Percentiles rank a stretch among this genome's conserved stretches.
Conservation (phyloP, 37 sponge, comb jelly and placozoan genomes). For the Mnemiopsis leidyi region DNA sequence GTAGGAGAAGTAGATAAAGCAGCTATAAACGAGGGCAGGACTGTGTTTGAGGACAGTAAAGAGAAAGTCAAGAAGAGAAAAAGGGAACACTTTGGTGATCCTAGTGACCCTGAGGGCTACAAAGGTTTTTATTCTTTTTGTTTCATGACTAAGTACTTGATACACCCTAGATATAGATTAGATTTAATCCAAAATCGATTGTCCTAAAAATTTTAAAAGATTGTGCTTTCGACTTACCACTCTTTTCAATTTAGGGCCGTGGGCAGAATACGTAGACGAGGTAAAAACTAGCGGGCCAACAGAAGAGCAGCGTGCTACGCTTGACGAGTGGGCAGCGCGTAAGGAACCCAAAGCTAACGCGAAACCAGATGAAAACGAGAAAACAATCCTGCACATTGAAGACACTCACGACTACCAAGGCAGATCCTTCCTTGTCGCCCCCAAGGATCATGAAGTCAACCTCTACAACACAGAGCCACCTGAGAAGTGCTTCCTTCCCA, state of each 20-base stretch:
- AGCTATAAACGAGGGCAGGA: conserved; percentile 70
- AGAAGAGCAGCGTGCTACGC: conserved; percentile 79
- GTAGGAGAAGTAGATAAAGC: conserved; percentile 79
- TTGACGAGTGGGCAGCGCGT: conserved; percentile 74
- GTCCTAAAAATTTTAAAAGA: too few species aligned
- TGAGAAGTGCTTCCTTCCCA: conserved; percentile 90
- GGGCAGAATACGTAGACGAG: conserved; percentile 88
- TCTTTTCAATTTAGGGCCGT: conserved; percentile 85
- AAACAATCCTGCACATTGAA: conserved; percentile 84
- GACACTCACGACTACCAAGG: conserved; percentile 94
- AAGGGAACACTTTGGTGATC: conserved; percentile 79
- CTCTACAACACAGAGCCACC: conserved; percentile 86
- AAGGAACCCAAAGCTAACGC: conserved; percentile 76
- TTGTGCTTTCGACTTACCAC: too few species aligned
- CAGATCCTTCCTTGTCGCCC: conserved; percentile 89
- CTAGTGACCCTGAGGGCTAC: conserved; percentile 85
- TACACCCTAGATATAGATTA: too few species aligned
- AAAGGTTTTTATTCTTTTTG: too few species aligned
- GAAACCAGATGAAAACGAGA: conserved; percentile 78
- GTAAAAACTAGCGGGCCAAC: conserved; percentile 82
- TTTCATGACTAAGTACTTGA: too few species aligned
- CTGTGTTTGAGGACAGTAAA: conserved; percentile 80
- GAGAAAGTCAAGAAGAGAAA: conserved; percentile 75
- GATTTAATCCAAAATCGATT: too few species aligned
- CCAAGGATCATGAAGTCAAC: conserved; percentile 85